Evolutionary conservation across 35 echinoderm and acorn worm genomes (phyloP).

Genomic region (Anneissia japonica): DNA sequence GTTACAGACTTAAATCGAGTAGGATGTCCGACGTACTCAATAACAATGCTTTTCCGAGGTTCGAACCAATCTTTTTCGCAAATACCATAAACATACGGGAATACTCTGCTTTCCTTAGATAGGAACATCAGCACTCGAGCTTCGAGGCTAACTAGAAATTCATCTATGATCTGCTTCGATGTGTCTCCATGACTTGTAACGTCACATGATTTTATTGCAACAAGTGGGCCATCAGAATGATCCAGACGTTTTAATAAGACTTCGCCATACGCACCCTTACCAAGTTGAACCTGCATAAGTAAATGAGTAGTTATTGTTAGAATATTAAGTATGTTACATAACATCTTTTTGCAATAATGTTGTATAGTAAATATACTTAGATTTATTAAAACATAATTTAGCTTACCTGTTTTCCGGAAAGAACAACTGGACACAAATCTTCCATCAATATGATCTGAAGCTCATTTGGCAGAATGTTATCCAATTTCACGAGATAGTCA

Average conservation of each 20-base stretch:
- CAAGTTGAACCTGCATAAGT: not conserved
- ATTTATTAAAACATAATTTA: not conserved
- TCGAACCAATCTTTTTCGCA: not conserved
- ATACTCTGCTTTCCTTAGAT: not conserved
- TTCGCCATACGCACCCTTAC: not conserved
- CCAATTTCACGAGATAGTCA: not conserved
- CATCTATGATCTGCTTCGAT: not conserved
- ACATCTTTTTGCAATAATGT: not conserved
- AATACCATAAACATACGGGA: not conserved
- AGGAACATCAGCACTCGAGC: not conserved
- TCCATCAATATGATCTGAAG: not conserved
- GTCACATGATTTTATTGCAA: not conserved
- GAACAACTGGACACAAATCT: not conserved
- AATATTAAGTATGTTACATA: too few relatives aligned
- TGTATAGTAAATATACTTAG: not conserved
- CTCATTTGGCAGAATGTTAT: not conserved
- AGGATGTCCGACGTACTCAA: not conserved
- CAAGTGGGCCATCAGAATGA: not conserved
- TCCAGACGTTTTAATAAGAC: not conserved
- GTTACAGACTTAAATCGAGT: not conserved
- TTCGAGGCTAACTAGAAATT: not conserved
- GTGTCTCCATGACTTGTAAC: not conserved
- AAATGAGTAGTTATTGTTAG: not conserved
- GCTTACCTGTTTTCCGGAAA: not conserved
- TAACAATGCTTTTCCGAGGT: not conserved